Percentiles rank a stretch among this genome's conserved stretches.
Conservation (phyloP, 2,888 invertebrate genomes). For the Trisateles emortualis region DNA sequence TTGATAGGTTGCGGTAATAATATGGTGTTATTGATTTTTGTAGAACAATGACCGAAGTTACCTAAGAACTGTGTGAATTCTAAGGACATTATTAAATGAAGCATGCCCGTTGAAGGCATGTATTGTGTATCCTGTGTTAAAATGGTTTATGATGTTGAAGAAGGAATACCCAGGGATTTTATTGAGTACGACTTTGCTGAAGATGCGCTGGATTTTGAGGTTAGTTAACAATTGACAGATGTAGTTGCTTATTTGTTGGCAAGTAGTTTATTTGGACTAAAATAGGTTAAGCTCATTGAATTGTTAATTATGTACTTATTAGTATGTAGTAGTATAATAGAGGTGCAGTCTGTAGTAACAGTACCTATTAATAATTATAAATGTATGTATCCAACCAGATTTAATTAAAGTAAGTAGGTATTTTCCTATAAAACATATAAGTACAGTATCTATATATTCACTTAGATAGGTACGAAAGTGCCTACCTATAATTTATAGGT, state of each 20-base stretch:
- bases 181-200: slow-evolving; percentile 80
- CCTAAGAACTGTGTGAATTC: slow-evolving; percentile 16
- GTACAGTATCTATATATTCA: too few species aligned
- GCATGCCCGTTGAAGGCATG: slow-evolving; percentile 45
- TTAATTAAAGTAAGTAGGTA: too few species aligned
- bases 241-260: slow-evolving; percentile 4
- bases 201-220: slow-evolving; percentile 83
- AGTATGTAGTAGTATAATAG: too few species aligned
- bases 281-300: too few species aligned
- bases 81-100: slow-evolving; percentile 15
- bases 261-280: too few species aligned
- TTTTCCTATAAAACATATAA: too few species aligned
- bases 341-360: too few species aligned
- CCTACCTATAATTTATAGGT: too few species aligned
- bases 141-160: slow-evolving; percentile 77
- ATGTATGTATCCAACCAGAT: too few species aligned
- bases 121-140: slow-evolving; percentile 73
- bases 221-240: slow-evolving; percentile 55
- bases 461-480: too few species aligned
- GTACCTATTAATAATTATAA: too few species aligned
- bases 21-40: slow-evolving; percentile 41
- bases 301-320: too few species aligned
- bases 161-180: slow-evolving; percentile 75
- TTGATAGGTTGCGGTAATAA: background rate
- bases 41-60: slow-evolving; percentile 30